Base-by-base conservation (phyloP, 2,888 invertebrate genomes). In the Operophtera brumata region DNA sequence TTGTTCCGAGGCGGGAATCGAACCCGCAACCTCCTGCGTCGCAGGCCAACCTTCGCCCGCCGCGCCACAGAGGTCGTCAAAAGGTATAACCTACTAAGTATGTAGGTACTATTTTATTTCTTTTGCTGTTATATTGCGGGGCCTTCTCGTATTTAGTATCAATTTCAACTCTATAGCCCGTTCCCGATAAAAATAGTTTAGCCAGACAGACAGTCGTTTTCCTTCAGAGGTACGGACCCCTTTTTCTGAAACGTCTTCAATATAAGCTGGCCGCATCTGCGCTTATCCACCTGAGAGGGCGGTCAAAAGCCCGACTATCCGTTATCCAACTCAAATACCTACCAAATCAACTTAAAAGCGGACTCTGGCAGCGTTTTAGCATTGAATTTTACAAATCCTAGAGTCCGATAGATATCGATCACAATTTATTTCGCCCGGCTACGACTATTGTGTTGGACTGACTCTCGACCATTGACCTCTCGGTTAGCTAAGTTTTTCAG, bases 401-500 rank as follows among this genome's bases (percentile, higher is more conserved):
- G 26, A 12, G 32, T 42, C 44, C 42, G 42, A 32, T 54, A 51
- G 41, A 54, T 46, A 53, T 53, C 49, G 54, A 45, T 48, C 43
- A 36, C 52, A 52, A 51, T 59, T 54, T 54, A 57, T 53, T 57
- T 59, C 49, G 30, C 36, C 44, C 28, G 28, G 49, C 42, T 54
- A 41, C 41, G 43, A 41, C 46, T 47, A 59, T 61, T 61, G 51
- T 57, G 51, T 55, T 44, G 39, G 26, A 45, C 13, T 30, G 25
- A 42, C n/a, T n/a, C n/a, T 37, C 47, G 26, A 53, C 35, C 36
- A 34, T 13, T 41, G 40, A 48, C 45, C 42, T 36, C 34, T 30
- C 40, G 61, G 60, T 51, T 62, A 58, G 56, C 54, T 32, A 47
- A 55, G 57, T 54, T 59, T 59, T 60, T 54, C 52, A 47, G 53